Conservation (phyloP, 2,113 vertebrate species). For the Megaceryle maxima region DNA sequence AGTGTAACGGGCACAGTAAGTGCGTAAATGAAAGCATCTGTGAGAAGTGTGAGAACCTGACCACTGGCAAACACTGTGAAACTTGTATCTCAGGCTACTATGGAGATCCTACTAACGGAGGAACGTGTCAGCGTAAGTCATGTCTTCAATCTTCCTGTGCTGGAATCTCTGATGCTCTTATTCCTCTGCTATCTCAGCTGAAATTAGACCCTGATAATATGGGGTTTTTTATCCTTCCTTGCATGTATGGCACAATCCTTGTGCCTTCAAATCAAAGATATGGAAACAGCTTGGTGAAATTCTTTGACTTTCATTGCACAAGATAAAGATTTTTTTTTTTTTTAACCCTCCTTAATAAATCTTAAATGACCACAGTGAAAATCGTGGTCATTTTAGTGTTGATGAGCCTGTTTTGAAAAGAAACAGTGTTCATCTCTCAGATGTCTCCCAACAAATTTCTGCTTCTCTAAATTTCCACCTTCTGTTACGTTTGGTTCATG, state of each 20-base stretch:
- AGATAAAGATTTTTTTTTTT: neutral
- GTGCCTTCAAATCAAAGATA: neutral
- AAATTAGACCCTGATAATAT: neutral
- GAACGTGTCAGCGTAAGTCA: constrained; percentile 94
- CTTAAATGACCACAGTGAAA: neutral
- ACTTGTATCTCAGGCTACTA: constrained; percentile 94
- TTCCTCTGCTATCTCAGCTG: neutral
- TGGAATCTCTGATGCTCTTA: neutral
- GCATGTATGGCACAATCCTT: neutral
- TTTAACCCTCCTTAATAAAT: neutral
- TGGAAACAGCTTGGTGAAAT: neutral
- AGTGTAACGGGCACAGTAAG: constrained; percentile 96
- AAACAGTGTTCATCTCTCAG: neutral
- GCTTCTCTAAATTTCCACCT: neutral
- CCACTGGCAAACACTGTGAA: constrained; percentile 92
- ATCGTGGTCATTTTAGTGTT: neutral
- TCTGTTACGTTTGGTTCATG: neutral
- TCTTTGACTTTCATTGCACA: neutral
- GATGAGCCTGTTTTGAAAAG: neutral
- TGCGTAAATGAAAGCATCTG: constrained; percentile 94
- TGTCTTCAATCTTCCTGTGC: rapidly evolving
- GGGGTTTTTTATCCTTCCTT: neutral
- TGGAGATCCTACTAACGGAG: constrained; percentile 95
- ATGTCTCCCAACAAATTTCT: neutral
- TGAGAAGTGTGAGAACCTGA: constrained; percentile 95